Evolutionary conservation across 2,113 vertebrate genomes (phyloP), one percentile per base, ranked within the genome.

Genomic region (Cebidichthys violaceus): DNA sequence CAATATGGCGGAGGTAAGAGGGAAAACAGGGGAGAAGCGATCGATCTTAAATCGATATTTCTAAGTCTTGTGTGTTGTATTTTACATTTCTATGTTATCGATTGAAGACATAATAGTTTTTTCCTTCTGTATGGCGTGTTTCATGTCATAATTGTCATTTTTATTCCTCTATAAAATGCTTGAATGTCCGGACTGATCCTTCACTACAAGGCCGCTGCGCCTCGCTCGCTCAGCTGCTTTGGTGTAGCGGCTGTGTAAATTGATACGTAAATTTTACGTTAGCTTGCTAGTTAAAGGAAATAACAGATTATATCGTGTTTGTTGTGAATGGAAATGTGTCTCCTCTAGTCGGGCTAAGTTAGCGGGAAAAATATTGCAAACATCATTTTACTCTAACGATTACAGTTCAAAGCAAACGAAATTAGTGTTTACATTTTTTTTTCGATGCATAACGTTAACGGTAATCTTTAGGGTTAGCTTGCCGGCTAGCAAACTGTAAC

Each of bases 1-100:
- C 97, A 98, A 97, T 97, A 98, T 98, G 97, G 97, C 97, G 97
- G 97, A 99, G 97, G 97, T 98, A 96, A 98, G 97, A 90, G 94
- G 96, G 95, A 96, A 95, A 97, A 97, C 94, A 92, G 95, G 96
- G 94, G 82, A 96, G 94, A 96, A 95, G 95, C 89, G 91, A 82
- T 91, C 92, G 88, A 89, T 95, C 90, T 94, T 90, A 94, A 94
- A 94, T 94, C 90, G 89, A 86, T 90, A 93, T 86, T 93, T 94
- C 71, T 83, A 85, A 65, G 72, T 61, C 50, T 81, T 84, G 18
- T 79, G 67, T 52, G 22, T 2, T 20, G 31, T 81, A 85, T 86
- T 91, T 91, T 81, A 39, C 2, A 60, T 59, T 87, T 86, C 18
- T 86, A 83, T 68, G 37, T 15, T 84, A 92, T 93, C 93, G 92